A percentile compares a stretch with the other conserved stretches of the same genome.
Evolutionary conservation across 2,113 vertebrate species (phyloP).

Genomic region (Amphiprion ocellaris): DNA sequence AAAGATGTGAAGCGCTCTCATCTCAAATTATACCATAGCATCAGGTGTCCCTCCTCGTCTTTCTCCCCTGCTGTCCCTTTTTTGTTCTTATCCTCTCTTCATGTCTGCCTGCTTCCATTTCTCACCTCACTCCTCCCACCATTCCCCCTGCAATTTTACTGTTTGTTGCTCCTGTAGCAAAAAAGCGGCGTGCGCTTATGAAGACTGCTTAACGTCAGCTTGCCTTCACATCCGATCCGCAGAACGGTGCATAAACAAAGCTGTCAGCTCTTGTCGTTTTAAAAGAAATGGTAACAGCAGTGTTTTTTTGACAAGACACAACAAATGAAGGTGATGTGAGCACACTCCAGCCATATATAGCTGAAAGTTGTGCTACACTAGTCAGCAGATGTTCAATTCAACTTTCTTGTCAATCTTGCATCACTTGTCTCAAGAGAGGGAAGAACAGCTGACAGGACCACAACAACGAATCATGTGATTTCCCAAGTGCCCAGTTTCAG

Average conservation of each 20-base stretch:
- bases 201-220: conserved; percentile 25
- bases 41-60: conserved; percentile 34
- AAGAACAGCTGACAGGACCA: not conserved
- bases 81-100: conserved; percentile 4
- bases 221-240: conserved; percentile 10
- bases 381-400: conserved; percentile 1
- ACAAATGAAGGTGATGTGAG: not conserved
- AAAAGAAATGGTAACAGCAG: not conserved
- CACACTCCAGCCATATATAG: not conserved
- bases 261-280: conserved; percentile 5
- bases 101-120: conserved; percentile 11
- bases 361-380: not conserved
- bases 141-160: not conserved
- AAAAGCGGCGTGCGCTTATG: conserved; percentile 9
- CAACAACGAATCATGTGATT: not conserved
- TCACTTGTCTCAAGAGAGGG: not conserved
- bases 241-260: not conserved
- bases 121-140: conserved; percentile 14
- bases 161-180: conserved; percentile 17
- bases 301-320: conserved; percentile 1
- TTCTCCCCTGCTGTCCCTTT: conserved; percentile 6
- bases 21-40: conserved; percentile 17
- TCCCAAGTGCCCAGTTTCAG: not conserved
- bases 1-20: conserved; percentile 40
- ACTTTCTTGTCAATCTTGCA: not conserved